Evolutionary conservation across 2,888 invertebrate genomes (phyloP), one percentile per base, ranked within the genome.

Genomic region (Phortica magna): DNA sequence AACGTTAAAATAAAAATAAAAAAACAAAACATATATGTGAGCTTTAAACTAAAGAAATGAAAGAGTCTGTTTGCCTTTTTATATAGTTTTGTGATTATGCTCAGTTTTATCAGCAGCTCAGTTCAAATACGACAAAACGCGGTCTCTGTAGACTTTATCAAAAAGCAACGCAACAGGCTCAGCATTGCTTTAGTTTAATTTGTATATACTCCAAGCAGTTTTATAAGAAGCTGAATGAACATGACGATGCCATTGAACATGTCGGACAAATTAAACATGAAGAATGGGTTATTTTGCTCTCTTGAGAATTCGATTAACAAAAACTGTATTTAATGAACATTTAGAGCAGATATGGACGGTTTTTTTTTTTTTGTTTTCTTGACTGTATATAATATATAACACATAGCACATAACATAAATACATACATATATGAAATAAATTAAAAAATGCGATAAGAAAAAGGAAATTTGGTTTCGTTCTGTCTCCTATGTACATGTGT

Each of bases 361-460:
- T 19, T 59, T 7, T 6, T 19, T 59, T 6, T 22, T 17, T 31
- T 31, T 31, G 2, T 31, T 31, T 31, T 55, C n/a, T 55, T 55
- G 55, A 55, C 55, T 55, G 55, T 55, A 55, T 17, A 55, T 14
- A 55, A 55, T 7, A 17, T 55, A n/a, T 1, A n/a, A 19, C 9
- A 59, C n/a, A 59, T 19, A 59, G 10, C 7, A 61, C 9, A 22
- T 48, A 12, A 48, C 14, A 48, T 48, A 14, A 48, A 12, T 48
- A 14, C 9, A 14, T 48, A 48, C 14, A 48, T 14, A 14, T 48
- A 48, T 9, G 14, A 14, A 12, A 48, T 48, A 61, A 61, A 61
- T 22, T 61, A 61, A 61, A n/a, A n/a, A 61, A 22, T 22, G 61
- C 17, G 61, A 61, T 61, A 61, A 61, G 61, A 17, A 61, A 61